Evolutionary conservation across 1,140 invertebrate genomes (phyloP).

Genomic region (Drosophila tropicalis): DNA sequence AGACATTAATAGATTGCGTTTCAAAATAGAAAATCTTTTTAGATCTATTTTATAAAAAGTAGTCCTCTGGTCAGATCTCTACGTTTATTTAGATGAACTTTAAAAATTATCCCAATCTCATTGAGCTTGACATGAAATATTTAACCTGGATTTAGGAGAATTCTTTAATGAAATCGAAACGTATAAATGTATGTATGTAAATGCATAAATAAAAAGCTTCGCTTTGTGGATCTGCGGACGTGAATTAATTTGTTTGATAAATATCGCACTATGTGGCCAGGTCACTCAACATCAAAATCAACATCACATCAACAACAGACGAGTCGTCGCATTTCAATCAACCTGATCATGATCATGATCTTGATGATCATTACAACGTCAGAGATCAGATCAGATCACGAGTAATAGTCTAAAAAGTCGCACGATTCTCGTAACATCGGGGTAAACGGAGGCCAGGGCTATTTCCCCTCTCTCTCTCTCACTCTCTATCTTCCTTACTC

Average conservation of each 20-base stretch:
- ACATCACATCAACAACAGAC: too few species aligned
- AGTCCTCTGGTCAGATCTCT: too few species aligned
- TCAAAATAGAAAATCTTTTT: too few species aligned
- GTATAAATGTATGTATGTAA: too few species aligned
- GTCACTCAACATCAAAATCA: constrained; percentile 22
- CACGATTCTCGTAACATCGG: constrained; percentile 16
- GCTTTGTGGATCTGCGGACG: constrained; percentile 5
- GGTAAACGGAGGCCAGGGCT: constrained; percentile 9
- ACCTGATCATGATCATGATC: constrained; percentile 37
- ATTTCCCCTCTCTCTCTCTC: neutral
- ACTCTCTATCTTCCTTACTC: too few species aligned
- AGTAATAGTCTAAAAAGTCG: constrained; percentile 26
- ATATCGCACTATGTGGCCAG: constrained; percentile 7
- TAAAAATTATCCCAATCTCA: too few species aligned
- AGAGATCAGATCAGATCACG: neutral
- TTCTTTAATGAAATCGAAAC: neutral
- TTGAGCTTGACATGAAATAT: neutral
- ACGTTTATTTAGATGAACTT: too few species aligned
- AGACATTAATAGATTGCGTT: too few species aligned
- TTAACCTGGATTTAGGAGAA: neutral
- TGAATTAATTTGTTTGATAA: constrained; percentile 12
- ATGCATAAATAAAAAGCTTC: neutral
- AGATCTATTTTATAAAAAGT: too few species aligned
- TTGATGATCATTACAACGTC: constrained; percentile 14
- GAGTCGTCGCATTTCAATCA: constrained; percentile 48